Evolutionary conservation across 53 echinoderm and acorn worm species (phyloP).

Genomic region (Luidia sarsii): DNA sequence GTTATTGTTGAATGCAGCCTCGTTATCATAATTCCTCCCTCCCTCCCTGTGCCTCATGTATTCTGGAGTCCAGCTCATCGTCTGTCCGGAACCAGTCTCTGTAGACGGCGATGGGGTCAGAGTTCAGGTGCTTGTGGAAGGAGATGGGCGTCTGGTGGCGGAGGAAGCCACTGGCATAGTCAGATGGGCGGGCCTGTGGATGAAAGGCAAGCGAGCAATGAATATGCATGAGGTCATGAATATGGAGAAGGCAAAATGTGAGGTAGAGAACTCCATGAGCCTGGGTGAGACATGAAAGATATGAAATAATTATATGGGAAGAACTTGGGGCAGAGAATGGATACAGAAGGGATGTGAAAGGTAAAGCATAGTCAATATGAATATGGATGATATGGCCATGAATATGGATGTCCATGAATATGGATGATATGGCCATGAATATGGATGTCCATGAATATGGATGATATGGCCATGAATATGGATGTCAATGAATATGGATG

Average conservation of each 20-base stretch:
- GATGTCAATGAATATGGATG: too few relatives aligned
- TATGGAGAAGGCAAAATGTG: background rate
- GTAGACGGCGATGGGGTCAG: constrained; percentile 80
- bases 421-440: too few relatives aligned
- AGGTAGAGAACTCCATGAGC: background rate
- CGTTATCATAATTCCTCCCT: constrained; percentile 59
- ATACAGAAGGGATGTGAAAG: too few relatives aligned
- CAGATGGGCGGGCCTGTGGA: constrained; percentile 78
- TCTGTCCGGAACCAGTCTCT: constrained; percentile 74
- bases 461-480: too few relatives aligned
- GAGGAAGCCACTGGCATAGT: constrained; percentile 78
- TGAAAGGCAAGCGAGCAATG: background rate
- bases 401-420: too few relatives aligned
- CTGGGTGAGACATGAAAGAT: too few relatives aligned
- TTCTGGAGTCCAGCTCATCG: constrained; percentile 59
- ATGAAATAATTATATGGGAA: too few relatives aligned
- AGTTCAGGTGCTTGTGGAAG: constrained; percentile 91
- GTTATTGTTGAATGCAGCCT: background rate
- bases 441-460: too few relatives aligned
- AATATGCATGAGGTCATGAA: background rate
- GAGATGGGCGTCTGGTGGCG: constrained; percentile 89
- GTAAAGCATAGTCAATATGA: too few relatives aligned
- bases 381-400: too few relatives aligned
- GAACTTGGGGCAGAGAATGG: too few relatives aligned
- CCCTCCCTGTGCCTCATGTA: background rate